Percentiles rank a stretch among this genome's conserved stretches.
Evolutionary conservation across 2,888 invertebrate species (phyloP).

Genomic region (Metacarcinus magister): DNA sequence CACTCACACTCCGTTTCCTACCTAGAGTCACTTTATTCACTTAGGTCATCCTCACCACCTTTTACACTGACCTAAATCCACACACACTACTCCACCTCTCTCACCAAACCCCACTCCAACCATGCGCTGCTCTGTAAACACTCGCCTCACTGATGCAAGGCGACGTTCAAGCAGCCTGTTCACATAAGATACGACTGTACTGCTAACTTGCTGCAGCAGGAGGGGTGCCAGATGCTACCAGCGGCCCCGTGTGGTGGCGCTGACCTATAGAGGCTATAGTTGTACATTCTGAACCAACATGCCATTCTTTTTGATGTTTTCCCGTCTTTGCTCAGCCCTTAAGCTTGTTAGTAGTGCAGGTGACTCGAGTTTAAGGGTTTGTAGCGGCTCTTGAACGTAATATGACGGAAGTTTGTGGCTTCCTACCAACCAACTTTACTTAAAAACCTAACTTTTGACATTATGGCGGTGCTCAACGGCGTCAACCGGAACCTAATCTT

Average conservation of each 20-base stretch:
- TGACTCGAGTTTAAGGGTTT: neutral
- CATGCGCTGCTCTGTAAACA: neutral
- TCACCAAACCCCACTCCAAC: neutral
- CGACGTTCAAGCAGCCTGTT: neutral
- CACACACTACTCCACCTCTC: neutral
- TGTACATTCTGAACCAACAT: neutral
- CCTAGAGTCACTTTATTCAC: neutral
- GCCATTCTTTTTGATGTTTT: neutral
- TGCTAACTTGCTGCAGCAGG: neutral
- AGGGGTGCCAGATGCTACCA: neutral
- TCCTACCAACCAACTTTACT: neutral
- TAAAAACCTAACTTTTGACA: neutral
- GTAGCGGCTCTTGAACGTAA: neutral
- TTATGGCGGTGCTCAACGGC: neutral
- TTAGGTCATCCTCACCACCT: neutral
- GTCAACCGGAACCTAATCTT: neutral
- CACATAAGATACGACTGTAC: slow-evolving; percentile 28
- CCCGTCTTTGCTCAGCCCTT: neutral
- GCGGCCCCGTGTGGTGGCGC: neutral
- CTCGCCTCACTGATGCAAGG: neutral
- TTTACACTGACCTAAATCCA: neutral
- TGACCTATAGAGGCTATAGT: neutral
- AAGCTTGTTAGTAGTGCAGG: neutral
- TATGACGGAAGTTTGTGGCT: neutral
- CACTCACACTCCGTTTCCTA: neutral